A percentile compares a stretch with the other conserved stretches of the same genome.
Conservation (phyloP, 2,888 invertebrate genomes). For the Xestia xanthographa region DNA sequence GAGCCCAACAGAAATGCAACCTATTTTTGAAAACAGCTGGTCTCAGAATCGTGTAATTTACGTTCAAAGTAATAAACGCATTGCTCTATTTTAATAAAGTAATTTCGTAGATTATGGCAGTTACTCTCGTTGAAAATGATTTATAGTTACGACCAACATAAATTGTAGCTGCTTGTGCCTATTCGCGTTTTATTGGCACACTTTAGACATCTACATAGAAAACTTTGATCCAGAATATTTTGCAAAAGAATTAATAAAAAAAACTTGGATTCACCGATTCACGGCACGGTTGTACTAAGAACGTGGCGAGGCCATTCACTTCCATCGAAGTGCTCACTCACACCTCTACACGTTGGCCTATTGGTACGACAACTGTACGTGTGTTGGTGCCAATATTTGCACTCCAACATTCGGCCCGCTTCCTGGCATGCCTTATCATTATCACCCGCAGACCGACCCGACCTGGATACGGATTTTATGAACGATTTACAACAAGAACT, state of each 20-base stretch:
- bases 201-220: conserved; percentile 17
- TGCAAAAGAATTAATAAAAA: neutral
- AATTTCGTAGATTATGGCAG: conserved; percentile 32
- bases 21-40: conserved; percentile 24
- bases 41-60: conserved; percentile 5
- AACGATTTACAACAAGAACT: conserved; percentile 51
- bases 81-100: conserved; percentile 46
- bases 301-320: conserved; percentile 84
- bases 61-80: conserved; percentile 31
- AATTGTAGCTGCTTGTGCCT: conserved; percentile 23
- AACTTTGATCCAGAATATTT: conserved; percentile 26
- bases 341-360: conserved; percentile 68
- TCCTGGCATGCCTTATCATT: conserved; percentile 82
- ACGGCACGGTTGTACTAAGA: conserved; percentile 82
- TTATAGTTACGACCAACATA: conserved; percentile 32
- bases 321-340: conserved; percentile 71
- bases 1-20: conserved; percentile 11
- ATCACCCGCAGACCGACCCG: conserved; percentile 68
- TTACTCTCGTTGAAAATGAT: conserved; percentile 46
- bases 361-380: conserved; percentile 36
- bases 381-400: conserved; percentile 60
- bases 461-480: conserved; percentile 65
- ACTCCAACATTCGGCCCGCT: conserved; percentile 64
- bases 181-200: conserved; percentile 42
- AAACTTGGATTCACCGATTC: conserved; percentile 81